Conservation (phyloP, 2,888 invertebrate species). For the Pimpla rufipes region DNA sequence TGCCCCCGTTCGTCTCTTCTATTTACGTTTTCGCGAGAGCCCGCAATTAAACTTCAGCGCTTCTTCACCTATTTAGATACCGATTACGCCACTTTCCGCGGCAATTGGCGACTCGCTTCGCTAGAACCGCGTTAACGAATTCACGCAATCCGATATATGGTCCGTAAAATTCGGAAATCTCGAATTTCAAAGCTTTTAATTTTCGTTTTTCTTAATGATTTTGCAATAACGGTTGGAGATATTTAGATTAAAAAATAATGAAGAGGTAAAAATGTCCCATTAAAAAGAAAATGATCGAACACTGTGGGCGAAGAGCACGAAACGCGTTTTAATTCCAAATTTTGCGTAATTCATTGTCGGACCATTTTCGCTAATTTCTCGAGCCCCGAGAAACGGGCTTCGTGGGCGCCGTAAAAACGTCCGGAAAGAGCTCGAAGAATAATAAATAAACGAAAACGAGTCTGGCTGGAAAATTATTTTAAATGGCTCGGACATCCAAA, state of each 20-base stretch:
- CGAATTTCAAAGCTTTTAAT: too few species aligned
- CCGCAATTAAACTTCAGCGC: background rate
- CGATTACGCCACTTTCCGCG: background rate
- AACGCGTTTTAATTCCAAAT: background rate
- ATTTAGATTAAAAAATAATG: too few species aligned
- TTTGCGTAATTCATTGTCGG: background rate
- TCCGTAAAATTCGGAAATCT: too few species aligned
- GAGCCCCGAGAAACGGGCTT: background rate
- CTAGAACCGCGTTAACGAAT: background rate
- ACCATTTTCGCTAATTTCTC: background rate
- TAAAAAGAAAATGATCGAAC: background rate
- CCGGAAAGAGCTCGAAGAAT: background rate
- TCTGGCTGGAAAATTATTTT: constrained; percentile 3
- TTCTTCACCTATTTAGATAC: background rate
- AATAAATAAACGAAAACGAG: background rate
- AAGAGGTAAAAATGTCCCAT: background rate
- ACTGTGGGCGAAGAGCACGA: background rate
- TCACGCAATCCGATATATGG: background rate
- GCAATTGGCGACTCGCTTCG: too few species aligned
- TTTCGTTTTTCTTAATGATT: too few species aligned
- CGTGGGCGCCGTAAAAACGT: background rate
- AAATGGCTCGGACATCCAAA: constrained; percentile 18
- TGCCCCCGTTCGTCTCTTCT: background rate
- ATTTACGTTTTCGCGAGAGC: background rate
- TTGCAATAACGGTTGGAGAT: too few species aligned